Conservation (phyloP, 2,888 invertebrate genomes). For the Eristalinus aeneus region DNA sequence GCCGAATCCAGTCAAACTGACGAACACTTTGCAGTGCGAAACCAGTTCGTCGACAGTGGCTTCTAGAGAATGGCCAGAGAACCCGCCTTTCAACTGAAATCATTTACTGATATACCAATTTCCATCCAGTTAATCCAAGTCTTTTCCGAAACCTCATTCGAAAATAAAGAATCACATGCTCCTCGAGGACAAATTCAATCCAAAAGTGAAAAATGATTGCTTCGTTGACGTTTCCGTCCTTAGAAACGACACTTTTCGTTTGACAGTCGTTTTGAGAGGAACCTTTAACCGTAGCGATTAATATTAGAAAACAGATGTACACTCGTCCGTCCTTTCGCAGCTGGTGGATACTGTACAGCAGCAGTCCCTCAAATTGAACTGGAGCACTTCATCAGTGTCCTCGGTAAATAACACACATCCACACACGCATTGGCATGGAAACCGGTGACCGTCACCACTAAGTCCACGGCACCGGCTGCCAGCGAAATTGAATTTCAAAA, state of each 20-base stretch:
- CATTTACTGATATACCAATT: too few relatives aligned
- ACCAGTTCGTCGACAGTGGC: too few relatives aligned
- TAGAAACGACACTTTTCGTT: neutral
- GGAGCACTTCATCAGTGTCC: neutral
- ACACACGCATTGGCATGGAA: slow-evolving; percentile 13
- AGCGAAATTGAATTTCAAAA: slow-evolving; percentile 33
- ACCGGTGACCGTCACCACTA: neutral
- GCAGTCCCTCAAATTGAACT: neutral
- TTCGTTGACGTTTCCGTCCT: neutral
- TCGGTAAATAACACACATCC: slow-evolving; percentile 18
- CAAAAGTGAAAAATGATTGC: slow-evolving; percentile 23
- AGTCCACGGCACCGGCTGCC: neutral
- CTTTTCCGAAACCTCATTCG: too few relatives aligned
- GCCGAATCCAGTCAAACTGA: too few relatives aligned
- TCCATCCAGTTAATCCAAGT: too few relatives aligned
- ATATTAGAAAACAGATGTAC: slow-evolving; percentile 14
- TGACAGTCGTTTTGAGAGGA: neutral
- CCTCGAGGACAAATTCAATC: slow-evolving; percentile 13
- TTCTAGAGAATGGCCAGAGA: too few relatives aligned
- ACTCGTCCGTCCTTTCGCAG: neutral
- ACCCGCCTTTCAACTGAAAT: too few relatives aligned
- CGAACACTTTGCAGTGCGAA: too few relatives aligned
- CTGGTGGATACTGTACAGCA: neutral
- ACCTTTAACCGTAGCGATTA: neutral
- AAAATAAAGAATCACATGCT: too few relatives aligned